Evolutionary conservation across 2,888 invertebrate species (phyloP), one percentile per base, ranked within the genome.

Genomic region (Crossocerus cetratus): DNA sequence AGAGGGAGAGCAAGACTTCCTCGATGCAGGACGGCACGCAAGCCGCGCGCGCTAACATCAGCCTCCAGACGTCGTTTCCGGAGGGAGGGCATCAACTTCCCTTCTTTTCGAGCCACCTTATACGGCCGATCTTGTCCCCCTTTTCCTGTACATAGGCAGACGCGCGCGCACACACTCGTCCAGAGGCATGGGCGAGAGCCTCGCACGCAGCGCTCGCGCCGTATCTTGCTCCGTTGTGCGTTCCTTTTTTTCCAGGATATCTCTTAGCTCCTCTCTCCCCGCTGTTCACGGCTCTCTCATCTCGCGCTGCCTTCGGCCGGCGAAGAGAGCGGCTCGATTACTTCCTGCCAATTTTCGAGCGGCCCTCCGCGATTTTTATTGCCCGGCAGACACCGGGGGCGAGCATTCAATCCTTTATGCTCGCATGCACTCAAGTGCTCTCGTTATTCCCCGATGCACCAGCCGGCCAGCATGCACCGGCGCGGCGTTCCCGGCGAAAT

Each of bases 21-120:
- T 63, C 42, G 68, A 58, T 57, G 63, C 60, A 62, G 44, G 32
- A 54, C 70, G 69, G 69, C 76, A 76, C 76, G 79, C 76, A 72
- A 79, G 72, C 69, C 74, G 23, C 23, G 23, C 65, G 64, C 64
- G 65, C 65, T 63, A 67, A 71, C 69, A 65, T 71, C 66, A 72
- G 64, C 71, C 77, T 74, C 77, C 74, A 59, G 65, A 65, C 75
- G 54, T 22, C 71, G 75, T 81, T 77, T 80, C 77, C 78, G 81
- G 77, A 71, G 72, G 81, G 72, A 72, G 67, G 69, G 65, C 72
- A 59, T 60, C 67, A 67, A 72, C 80, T 80, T 74, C 75, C 78
- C 61, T 75, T 78, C 70, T 76, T 74, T 57, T 59, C 66, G 73
- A 69, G 60, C 63, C 62, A 69, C 60, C 66, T 73, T 61, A 23